Base-by-base conservation (phyloP, 2,888 invertebrate species). In the Gasteruption jaculator region DNA sequence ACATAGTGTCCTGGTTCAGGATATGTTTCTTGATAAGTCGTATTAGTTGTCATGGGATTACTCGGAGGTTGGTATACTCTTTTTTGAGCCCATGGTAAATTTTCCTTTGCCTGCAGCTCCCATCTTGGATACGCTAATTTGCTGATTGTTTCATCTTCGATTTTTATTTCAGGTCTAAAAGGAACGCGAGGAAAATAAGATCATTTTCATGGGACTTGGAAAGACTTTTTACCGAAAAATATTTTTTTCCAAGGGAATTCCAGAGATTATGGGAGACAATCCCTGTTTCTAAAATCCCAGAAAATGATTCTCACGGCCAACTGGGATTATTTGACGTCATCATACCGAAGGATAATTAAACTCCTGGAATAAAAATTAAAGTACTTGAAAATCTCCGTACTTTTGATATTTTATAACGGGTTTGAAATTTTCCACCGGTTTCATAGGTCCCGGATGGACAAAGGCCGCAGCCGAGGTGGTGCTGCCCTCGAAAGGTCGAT, bases 91-190 rank as follows among this genome's bases (percentile, higher is more conserved):
- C 69, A 70, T 2, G 70, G 61, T 5, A 57, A 38, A n/a, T 53
- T 45, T 38, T 59, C 59, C 34, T 60, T 70, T 2, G 60, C 56
- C 5, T 30, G 29, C 5, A 58, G 48, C 2, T 53, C 38, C 65
- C 66, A 71, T 5, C 60, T 45, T 40, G 60, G 63, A 46, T 63
- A 71, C 3, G 71, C 71, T 24, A 71, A 45, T 45, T 68, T 66
- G 26, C 66, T 71, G 10, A 67, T 47, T 2, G 71, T 71, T 3
- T 69, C 63, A 4, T 41, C 47, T 3, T 67, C 67, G 6, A 71
- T 43, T 38, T 71, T 71, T 3, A 45, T 46, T 2, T 52, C 45
- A 6, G 63, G 59, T 38, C 68, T 68, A 16, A 34, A 14, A 22
- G n/a, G n/a, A n/a, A n/a, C n/a, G n/a, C n/a, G n/a, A n/a, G n/a